Base-by-base conservation (phyloP, 1,140 invertebrate species). In the Zaprionus capensis region DNA sequence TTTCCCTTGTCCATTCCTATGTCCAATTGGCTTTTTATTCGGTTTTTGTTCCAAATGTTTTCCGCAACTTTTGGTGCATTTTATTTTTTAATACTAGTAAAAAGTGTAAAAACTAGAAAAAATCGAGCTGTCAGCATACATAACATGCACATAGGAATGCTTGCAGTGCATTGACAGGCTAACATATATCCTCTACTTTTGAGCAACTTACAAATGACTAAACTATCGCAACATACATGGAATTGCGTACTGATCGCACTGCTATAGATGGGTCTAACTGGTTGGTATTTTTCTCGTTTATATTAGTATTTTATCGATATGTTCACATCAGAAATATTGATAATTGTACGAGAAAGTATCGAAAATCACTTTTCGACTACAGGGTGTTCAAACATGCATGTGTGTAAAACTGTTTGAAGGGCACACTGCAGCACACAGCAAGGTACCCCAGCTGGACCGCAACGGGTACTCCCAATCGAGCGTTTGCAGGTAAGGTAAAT, bases 91-190 rank as follows among this genome's bases (percentile, higher is more conserved):
- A 63, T 67, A 55, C 26, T 63, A 34, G 72, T 41, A 49, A 80
- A 82, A 83, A 65, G 53, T 64, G 61, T 34, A 70, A 76, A 82
- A 82, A 82, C 65, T 68, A 81, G 58, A 69, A 82, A 87, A 86
- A 80, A 80, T 87, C 65, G 67, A 82, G 80, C 83, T 86, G 83
- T 86, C 83, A 80, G 65, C 84, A 65, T 62, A 72, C 78, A 87
- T 83, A 88, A 78, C 82, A 80, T 83, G 2, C 22, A 26, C 11
- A 57, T 31, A 14, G 53, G 36, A 44, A 9, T 17, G 24, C 41
- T 9, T 2, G n/a, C 41, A 7, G 6, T n/a, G n/a, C 24, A 20
- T 24, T 58, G 46, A 51, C 20, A 1, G 41, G 49, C 55, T 57
- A 20, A 17, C 17, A 14, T 24, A 31, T 51, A 36, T 20, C 28